Evolutionary conservation across 1,140 invertebrate genomes (phyloP), one percentile per base, ranked within the genome.

Genomic region (Procambarus virginalis): DNA sequence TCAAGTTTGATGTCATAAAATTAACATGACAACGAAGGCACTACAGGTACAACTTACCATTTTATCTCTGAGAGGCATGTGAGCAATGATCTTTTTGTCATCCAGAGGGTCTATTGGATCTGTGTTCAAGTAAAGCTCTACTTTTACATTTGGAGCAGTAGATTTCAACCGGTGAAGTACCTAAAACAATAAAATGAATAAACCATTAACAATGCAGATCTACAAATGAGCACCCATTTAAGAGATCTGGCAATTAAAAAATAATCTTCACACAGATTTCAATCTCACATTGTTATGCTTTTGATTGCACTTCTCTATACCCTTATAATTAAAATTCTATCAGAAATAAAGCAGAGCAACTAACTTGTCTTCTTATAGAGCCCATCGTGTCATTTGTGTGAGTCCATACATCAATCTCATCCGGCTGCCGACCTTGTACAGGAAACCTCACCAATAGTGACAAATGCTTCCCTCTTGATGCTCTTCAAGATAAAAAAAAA

Each of bases 371-470:
- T 87, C 97, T 95, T 84, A 98, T 94, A 75, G 97, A 96, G 86
- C 96, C 96, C 86, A 98, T 94, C 3, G 98, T 99, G 93, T 99
- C 98, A 93, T 99, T 99, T 78, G 96, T 97, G 94, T 99, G 98
- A 76, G 98, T 98, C 93, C 96, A 97, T 75, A 99, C 94, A 93
- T 99, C 98, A 92, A 99, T 95, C 93, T 99, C 98, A 92, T 99
- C 98, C 46, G 97, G 96, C 93, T 97, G 97, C 89, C 98, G 95
- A 92, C 97, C 97, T 92, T 97, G 97, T 94, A 96, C 98, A 92
- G 97, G 97, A 94, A 99, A 98, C 93, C 98, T 95, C 92, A 99
- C 96, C 88, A 97, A 96, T 49, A 99, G 95, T 73, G 96, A 96
- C 92, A 98, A 95, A 93, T 99, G 97, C 94, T 98, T 98, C 22